A percentile compares a stretch with the other conserved stretches of the same genome.
phyloP scores from a whole-genome alignment of 2,113 vertebrate genomes.

The Herpailurus yagouaroundi region DNA sequence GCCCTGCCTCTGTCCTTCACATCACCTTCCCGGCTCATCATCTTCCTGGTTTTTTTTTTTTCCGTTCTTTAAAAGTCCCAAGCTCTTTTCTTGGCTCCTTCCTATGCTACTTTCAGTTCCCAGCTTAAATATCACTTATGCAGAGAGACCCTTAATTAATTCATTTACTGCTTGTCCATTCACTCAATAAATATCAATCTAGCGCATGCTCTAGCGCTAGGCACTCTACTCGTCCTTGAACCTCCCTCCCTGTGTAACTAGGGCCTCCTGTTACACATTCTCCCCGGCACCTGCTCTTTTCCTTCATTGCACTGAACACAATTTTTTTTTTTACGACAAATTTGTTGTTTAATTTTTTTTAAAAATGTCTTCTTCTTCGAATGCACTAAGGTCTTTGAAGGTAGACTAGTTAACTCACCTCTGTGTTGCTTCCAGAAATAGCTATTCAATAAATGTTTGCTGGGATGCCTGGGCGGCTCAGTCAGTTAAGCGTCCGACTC shows the following conservation, averaged over 20 bases:
- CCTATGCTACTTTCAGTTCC: not conserved
- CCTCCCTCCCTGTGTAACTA: not conserved
- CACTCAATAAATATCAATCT: not conserved
- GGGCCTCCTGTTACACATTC: not conserved
- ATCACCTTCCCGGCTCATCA: not conserved
- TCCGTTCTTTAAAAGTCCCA: not conserved
- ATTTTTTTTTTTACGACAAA: not conserved
- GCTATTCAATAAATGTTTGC: constrained; percentile 33
- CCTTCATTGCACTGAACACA: not conserved
- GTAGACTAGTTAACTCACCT: not conserved
- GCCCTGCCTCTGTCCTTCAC: not conserved
- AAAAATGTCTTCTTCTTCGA: not conserved
- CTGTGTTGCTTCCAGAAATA: not conserved
- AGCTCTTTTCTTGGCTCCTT: not conserved
- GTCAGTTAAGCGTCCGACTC: too few species aligned
- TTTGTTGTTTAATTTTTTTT: constrained; percentile 4
- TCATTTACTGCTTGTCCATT: not conserved
- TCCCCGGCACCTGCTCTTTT: not conserved
- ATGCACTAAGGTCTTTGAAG: not conserved
- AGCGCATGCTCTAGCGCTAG: not conserved
- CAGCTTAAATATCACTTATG: not conserved
- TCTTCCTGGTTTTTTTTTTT: not conserved
- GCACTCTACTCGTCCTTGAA: not conserved
- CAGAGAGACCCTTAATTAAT: not conserved
- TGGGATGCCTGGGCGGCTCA: not conserved